phyloP scores from a whole-genome alignment of 2,113 vertebrate species.

The Neofelis nebulosa region DNA sequence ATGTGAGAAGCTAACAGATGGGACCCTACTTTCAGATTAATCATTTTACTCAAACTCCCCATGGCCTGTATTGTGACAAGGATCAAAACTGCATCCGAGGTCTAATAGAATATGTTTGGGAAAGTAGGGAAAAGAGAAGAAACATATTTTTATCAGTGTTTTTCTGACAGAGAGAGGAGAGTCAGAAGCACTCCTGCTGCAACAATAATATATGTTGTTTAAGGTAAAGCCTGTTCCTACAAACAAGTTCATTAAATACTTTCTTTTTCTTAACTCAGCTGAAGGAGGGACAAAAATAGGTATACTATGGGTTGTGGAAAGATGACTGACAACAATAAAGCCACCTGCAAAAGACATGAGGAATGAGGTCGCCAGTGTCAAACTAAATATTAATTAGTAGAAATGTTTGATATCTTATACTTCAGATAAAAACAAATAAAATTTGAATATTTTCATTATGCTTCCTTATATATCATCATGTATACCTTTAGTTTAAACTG shows the following conservation, averaged over 20 bases:
- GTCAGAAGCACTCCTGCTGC: not conserved
- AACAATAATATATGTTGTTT: conserved; percentile 4
- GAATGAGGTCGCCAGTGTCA: not conserved
- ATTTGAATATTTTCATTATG: not conserved
- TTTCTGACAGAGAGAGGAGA: conserved; percentile 30
- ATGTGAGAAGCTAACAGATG: conserved; percentile 65
- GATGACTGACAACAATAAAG: not conserved
- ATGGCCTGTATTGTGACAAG: conserved; percentile 48
- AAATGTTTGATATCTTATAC: not conserved
- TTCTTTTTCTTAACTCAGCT: not conserved
- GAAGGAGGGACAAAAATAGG: not conserved
- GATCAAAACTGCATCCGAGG: conserved; percentile 67
- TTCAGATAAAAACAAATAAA: not conserved
- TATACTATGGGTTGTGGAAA: not conserved
- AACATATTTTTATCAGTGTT: not conserved
- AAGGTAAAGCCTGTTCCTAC: not conserved
- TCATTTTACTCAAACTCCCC: conserved; percentile 62
- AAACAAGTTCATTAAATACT: not conserved
- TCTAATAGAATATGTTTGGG: not conserved
- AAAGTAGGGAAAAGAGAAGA: not conserved
- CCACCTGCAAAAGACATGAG: not conserved
- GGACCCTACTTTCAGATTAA: conserved; percentile 21
- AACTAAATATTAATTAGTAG: not conserved
- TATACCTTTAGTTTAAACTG: not conserved
- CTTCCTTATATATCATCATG: not conserved